phyloP scores from a whole-genome alignment of 1,140 invertebrate genomes.

The Cepaea nemoralis region DNA sequence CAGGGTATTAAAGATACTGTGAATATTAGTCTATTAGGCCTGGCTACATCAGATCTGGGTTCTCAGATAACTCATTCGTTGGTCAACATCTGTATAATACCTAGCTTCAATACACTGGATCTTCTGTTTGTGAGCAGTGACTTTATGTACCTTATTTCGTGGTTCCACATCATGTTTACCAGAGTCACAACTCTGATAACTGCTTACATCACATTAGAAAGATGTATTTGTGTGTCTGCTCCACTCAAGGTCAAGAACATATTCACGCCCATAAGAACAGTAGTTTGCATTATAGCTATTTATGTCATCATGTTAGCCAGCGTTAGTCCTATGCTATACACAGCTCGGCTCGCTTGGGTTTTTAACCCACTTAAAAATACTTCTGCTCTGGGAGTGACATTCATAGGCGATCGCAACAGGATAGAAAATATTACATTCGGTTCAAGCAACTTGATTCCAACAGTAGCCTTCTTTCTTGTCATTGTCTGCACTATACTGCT shows the following conservation, averaged over 20 bases:
- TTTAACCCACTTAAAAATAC: background rate
- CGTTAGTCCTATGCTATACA: conserved; percentile 14
- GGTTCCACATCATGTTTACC: conserved; percentile 13
- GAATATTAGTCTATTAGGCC: background rate
- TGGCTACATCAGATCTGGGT: conserved; percentile 1
- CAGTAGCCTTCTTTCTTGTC: conserved; percentile 3
- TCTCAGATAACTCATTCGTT: background rate
- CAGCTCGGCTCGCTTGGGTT: background rate
- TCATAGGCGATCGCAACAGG: background rate
- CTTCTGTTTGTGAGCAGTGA: background rate
- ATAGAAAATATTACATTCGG: conserved; percentile 18
- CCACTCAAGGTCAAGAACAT: conserved; percentile 11
- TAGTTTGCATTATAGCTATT: background rate
- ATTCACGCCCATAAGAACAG: conserved; percentile 9
- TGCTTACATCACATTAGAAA: conserved; percentile 11
- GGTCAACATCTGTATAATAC: background rate
- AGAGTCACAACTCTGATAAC: conserved; percentile 16
- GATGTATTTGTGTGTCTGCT: background rate
- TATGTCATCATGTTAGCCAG: background rate
- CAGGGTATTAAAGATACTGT: background rate
- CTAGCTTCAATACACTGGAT: background rate
- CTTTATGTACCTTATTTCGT: conserved; percentile 3
- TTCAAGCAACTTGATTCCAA: background rate
- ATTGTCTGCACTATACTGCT: conserved; percentile 6
- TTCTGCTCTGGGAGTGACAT: background rate